Conservation (phyloP, 2,113 vertebrate species). For the Hemicordylus capensis region DNA sequence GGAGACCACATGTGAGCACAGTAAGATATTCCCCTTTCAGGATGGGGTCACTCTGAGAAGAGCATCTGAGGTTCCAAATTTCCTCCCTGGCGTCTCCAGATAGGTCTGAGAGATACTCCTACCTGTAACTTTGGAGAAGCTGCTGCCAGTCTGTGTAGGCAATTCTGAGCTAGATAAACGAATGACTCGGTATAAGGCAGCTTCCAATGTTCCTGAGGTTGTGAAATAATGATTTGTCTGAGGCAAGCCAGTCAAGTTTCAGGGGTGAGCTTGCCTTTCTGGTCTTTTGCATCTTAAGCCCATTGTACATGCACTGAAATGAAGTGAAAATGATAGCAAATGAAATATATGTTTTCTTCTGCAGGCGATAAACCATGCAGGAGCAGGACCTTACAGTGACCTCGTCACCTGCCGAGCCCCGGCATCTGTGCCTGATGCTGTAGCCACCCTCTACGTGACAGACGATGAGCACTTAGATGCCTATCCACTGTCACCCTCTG, state of each 20-base stretch:
- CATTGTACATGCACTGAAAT: background rate
- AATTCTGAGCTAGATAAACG: no score
- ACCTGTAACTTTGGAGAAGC: no score
- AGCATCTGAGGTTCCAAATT: no score
- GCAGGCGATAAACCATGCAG: conserved; percentile 93
- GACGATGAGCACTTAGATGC: conserved; percentile 78
- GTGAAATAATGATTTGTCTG: background rate
- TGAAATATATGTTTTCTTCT: fast-evolving
- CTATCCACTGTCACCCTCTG: conserved; percentile 78
- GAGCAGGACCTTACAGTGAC: conserved; percentile 89
- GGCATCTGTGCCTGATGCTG: conserved; percentile 82
- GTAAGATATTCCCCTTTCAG: no score
- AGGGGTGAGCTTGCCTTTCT: background rate
- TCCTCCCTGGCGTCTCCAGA: no score
- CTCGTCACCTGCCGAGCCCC: conserved; percentile 88
- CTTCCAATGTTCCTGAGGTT: background rate
- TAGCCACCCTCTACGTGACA: conserved; percentile 80
- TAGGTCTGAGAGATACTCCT: no score
- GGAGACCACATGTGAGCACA: no score
- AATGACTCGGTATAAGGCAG: no score
- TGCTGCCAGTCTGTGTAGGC: no score
- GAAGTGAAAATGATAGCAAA: fast-evolving
- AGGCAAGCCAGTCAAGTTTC: background rate
- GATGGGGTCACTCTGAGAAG: no score
- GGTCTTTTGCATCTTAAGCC: background rate